A percentile compares a stretch with the other conserved stretches of the same genome.
phyloP scores from a whole-genome alignment of 2,888 invertebrate species.

The Xestoiulus laeticollis region DNA sequence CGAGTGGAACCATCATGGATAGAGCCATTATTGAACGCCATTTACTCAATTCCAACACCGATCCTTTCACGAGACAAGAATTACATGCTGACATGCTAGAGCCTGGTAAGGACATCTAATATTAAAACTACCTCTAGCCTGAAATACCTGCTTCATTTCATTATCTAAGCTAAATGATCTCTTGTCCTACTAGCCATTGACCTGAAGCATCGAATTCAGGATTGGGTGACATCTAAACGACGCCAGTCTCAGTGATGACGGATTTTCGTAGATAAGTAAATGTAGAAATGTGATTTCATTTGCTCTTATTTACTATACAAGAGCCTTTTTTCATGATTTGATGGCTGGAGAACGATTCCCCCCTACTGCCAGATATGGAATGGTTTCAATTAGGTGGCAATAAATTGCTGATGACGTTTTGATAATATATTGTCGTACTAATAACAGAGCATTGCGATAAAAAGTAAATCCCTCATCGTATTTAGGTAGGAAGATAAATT shows the following conservation, averaged over 20 bases:
- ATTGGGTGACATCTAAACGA: slow-evolving; percentile 73
- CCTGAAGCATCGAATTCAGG: slow-evolving; percentile 83
- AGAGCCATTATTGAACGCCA: slow-evolving; percentile 91
- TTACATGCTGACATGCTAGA: slow-evolving; percentile 92
- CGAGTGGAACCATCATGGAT: slow-evolving; percentile 89
- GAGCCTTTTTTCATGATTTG: slow-evolving; percentile 9
- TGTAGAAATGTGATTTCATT: neutral
- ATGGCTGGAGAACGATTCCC: neutral
- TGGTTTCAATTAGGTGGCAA: slow-evolving; percentile 39
- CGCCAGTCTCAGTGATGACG: slow-evolving; percentile 45
- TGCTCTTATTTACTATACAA: slow-evolving; percentile 7
- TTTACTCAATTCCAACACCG: slow-evolving; percentile 93
- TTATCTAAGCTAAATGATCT: slow-evolving; percentile 22
- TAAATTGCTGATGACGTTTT: slow-evolving; percentile 34
- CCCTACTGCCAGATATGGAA: neutral
- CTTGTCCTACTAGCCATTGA: slow-evolving; percentile 72
- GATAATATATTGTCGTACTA: slow-evolving; percentile 41
- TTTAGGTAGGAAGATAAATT: neutral
- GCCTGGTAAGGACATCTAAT: slow-evolving; percentile 73
- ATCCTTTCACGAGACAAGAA: slow-evolving; percentile 97
- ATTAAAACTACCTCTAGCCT: neutral
- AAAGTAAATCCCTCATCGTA: neutral
- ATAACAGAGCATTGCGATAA: neutral
- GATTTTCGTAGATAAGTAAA: slow-evolving; percentile 45
- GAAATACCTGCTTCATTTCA: slow-evolving; percentile 35